These are phyloP conservation scores for Alosa sapidissima DNA, from an alignment of 2,797 vertebrate genomes.

Conservation along the genomic window DNA sequence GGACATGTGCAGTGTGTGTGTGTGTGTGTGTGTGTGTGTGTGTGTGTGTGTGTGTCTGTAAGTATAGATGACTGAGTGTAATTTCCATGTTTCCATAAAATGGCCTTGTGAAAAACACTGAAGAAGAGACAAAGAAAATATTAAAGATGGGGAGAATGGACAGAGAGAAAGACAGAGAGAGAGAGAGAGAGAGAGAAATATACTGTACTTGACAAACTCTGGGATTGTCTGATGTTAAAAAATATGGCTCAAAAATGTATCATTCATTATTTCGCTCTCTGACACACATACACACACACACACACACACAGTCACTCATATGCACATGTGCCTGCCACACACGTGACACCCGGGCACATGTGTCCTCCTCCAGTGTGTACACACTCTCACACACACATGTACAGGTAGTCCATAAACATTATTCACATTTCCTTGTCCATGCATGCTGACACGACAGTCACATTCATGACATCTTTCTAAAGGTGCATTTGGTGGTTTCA, in stretches of 20 bases:
- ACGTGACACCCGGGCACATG: not conserved
- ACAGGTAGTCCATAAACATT: not conserved
- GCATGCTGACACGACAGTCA: not conserved
- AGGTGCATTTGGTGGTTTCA: not conserved
- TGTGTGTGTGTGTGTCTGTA: slow-evolving; percentile 6
- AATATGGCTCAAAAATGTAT: not conserved
- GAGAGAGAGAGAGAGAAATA: not conserved
- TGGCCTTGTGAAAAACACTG: not conserved
- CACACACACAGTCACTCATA: not conserved
- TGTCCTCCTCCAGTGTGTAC: not conserved
- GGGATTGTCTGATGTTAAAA: not conserved
- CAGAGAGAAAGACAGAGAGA: not conserved
- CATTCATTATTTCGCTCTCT: not conserved
- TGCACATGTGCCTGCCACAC: not conserved
- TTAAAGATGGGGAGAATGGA: not conserved
- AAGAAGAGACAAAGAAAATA: not conserved
- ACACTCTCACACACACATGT: slow-evolving; percentile 6
- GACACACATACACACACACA: not conserved
- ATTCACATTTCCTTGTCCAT: not conserved
- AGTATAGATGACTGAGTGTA: not conserved
- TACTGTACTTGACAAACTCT: not conserved
- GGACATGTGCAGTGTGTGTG: not conserved
- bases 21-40: slow-evolving; percentile 7
- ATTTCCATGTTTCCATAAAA: not conserved
- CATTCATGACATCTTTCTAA: not conserved